Evolutionary conservation across 2,888 invertebrate genomes (phyloP), one percentile per base, ranked within the genome.

Genomic region (Orthonevra nobilis): DNA sequence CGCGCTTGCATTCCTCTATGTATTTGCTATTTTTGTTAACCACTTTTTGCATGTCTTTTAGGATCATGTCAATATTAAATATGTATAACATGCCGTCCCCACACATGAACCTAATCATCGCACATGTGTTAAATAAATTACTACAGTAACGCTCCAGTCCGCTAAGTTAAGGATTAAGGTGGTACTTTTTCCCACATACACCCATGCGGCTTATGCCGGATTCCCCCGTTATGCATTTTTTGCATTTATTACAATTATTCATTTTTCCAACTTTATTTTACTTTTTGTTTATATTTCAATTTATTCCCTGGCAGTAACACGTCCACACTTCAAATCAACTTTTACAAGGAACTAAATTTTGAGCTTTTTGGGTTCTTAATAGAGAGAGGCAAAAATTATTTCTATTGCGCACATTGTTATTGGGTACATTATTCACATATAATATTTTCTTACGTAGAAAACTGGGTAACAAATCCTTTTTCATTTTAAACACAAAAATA

Each of bases 201-300:
- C 42, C 42, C 10, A 20, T 20, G 20, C 42, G 20, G 19, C 20
- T 42, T 42, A 42, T 42, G 3, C 42, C 42, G 20, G 42, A 42
- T 14, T 42, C 19, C 10, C 32, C 10, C 3, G 32, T 32, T 6
- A 32, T 10, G 3, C 3, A 1, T 32, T 32, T 32, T 10, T 32
- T 32, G 32, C 32, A 32, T 32, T 32, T 32, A 32, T 12, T 12
- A 9, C 32, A 32, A 32, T 32, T 12, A 12, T 32, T 32, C 32
- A 32, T 32, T 10, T 32, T 32, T n/a, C n/a, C n/a, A n/a, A n/a
- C n/a, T n/a, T n/a, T n/a, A n/a, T n/a, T n/a, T n/a, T n/a, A n/a
- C n/a, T n/a, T n/a, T n/a, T n/a, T n/a, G n/a, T n/a, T n/a, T n/a
- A n/a, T n/a, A n/a, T n/a, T n/a, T n/a, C n/a, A n/a, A n/a, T n/a